Evolutionary conservation across 2,113 vertebrate species (phyloP).

Genomic region (Callipepla californica): DNA sequence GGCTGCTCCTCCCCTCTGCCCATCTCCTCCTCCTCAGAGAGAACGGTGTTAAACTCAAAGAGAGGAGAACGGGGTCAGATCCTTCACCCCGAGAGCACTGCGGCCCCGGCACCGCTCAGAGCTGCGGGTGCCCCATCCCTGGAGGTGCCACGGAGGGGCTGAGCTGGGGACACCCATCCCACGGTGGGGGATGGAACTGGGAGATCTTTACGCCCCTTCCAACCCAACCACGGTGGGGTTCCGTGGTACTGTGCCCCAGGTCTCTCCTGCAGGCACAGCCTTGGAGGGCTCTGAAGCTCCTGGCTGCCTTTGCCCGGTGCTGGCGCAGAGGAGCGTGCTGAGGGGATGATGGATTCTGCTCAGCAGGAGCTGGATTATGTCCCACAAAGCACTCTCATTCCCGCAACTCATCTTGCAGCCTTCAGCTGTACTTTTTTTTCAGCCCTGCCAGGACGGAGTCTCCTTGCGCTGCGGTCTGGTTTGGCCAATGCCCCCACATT

Average conservation of each 20-base stretch:
- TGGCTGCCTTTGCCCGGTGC: background rate
- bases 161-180: too few species aligned
- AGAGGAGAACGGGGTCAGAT: background rate
- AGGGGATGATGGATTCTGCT: slow-evolving; percentile 44
- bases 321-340: background rate
- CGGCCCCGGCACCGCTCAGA: background rate
- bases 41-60: too few species aligned
- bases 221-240: background rate
- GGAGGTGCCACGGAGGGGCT: background rate
- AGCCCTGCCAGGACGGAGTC: slow-evolving; percentile 28
- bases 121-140: background rate
- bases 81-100: too few species aligned
- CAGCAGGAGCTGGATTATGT: slow-evolving; percentile 64
- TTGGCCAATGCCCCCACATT: background rate
- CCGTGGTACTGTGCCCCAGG: accelerated
- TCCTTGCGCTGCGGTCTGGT: slow-evolving; percentile 4
- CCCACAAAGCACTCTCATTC: slow-evolving; percentile 71
- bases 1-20: background rate
- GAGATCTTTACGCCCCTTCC: too few species aligned
- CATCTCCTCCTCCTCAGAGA: background rate
- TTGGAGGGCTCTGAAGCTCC: background rate
- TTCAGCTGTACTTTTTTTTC: background rate
- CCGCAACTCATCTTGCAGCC: slow-evolving; percentile 56
- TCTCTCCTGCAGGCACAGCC: accelerated
- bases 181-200: background rate